These are phyloP conservation scores for Ranitomeya variabilis DNA, from an alignment of 2,113 vertebrate species.

Conservation along the genomic window DNA sequence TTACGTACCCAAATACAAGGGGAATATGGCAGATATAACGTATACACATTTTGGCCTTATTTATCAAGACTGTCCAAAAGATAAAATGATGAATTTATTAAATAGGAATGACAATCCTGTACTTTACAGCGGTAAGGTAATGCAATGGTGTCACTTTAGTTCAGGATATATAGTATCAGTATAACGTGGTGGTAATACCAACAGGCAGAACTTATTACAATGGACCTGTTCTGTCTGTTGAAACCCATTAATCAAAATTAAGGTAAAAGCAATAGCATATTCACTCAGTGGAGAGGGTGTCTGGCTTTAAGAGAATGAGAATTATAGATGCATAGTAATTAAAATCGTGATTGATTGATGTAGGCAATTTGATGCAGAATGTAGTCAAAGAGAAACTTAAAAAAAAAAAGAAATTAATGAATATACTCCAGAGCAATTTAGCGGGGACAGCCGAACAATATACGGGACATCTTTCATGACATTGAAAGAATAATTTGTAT, in stretches of 20 bases:
- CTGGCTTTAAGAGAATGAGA: background rate
- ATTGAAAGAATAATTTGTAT: slow-evolving; percentile 28
- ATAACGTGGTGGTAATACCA: background rate
- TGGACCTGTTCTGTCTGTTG: background rate
- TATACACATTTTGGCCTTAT: too few species aligned
- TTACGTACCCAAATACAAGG: too few species aligned
- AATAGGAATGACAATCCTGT: background rate
- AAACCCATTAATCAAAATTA: slow-evolving; percentile 25
- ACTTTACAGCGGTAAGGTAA: background rate
- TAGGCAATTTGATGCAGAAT: slow-evolving; percentile 41
- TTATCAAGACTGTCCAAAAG: too few species aligned
- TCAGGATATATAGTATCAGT: background rate
- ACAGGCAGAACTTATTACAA: background rate
- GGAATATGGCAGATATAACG: too few species aligned
- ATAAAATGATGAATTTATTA: background rate
- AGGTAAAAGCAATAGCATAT: background rate
- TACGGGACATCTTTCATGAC: slow-evolving; percentile 27
- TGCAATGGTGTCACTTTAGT: background rate
- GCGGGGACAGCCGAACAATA: slow-evolving; percentile 10
- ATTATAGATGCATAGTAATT: slow-evolving; percentile 40
- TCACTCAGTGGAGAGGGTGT: background rate
- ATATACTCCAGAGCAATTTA: slow-evolving; percentile 25
- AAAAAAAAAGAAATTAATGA: slow-evolving; percentile 25
- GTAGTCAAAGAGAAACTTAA: slow-evolving; percentile 20
- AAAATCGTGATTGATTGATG: slow-evolving; percentile 46